A percentile compares a stretch with the other conserved stretches of the same genome.
phyloP scores from a whole-genome alignment of 2,113 vertebrate species.

The Variabilichromis moorii region DNA sequence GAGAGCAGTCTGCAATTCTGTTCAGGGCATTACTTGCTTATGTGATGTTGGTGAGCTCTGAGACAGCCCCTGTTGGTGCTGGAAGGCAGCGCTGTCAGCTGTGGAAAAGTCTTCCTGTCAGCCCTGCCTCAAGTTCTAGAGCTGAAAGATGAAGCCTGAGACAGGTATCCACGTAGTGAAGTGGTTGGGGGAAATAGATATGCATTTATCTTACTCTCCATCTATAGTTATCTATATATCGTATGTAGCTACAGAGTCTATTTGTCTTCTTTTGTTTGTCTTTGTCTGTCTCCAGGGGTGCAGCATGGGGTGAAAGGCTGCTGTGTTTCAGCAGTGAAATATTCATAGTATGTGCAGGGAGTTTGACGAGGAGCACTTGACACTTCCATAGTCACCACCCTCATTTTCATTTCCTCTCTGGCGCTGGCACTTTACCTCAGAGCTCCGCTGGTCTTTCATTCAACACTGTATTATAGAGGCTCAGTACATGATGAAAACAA shows the following conservation, averaged over 20 bases:
- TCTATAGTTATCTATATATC: not conserved
- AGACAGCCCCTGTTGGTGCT: slow-evolving; percentile 27
- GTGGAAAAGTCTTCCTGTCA: slow-evolving; percentile 45
- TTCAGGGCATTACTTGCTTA: not conserved
- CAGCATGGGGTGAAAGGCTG: not conserved
- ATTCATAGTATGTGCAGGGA: slow-evolving; percentile 34
- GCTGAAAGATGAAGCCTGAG: slow-evolving; percentile 33
- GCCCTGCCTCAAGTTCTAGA: slow-evolving; percentile 2
- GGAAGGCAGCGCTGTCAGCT: slow-evolving; percentile 41
- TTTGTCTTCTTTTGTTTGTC: not conserved
- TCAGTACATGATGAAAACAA: slow-evolving; percentile 22
- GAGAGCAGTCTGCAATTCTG: not conserved
- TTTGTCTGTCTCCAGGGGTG: not conserved
- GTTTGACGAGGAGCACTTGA: slow-evolving; percentile 38
- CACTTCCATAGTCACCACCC: slow-evolving; percentile 20
- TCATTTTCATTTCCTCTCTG: slow-evolving; percentile 31
- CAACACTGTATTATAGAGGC: not conserved
- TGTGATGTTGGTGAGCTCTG: slow-evolving; percentile 31
- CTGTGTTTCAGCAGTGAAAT: slow-evolving; percentile 43
- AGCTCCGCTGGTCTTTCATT: not conserved
- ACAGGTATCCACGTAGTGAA: slow-evolving; percentile 21
- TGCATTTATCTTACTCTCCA: not conserved
- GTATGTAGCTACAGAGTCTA: not conserved
- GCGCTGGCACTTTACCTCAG: not conserved
- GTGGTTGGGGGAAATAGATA: not conserved